Evolutionary conservation across 1,140 invertebrate genomes (phyloP), one percentile per base, ranked within the genome.

Genomic region (Telenomus remus): DNA sequence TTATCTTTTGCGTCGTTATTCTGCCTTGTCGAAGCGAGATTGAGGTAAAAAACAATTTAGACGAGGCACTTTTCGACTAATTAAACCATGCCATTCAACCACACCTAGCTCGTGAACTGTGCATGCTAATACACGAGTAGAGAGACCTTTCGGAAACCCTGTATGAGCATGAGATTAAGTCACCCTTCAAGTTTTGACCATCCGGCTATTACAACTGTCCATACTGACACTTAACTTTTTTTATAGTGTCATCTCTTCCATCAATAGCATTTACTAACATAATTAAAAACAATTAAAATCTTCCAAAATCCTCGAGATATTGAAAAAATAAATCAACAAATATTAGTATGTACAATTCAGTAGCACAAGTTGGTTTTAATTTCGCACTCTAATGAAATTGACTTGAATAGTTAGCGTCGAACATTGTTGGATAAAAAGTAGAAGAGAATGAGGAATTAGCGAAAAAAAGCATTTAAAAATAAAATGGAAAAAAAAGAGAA

Each of bases 61-160:
- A 60, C 76, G 51, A 80, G 76, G 76, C 63, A 72, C 79, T 78
- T 79, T 76, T 75, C 56, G 69, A 63, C 59, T 79, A 79, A 81
- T 83, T 79, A 76, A 78, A 78, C 68, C 54, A 47, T 55, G 46
- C 49, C 47, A 69, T 73, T 57, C 46, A 69, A 56, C 50, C 57
- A 66, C 64, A 57, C 61, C 63, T 72, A 79, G 35, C 66, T 66
- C 51, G 65, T 57, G 63, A 74, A 79, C 55, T 74, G 71, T 73
- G 71, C 68, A 54, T 47, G 47, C 59, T 65, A 56, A 68, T 76
- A 71, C 44, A 66, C 46, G 49, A 27, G 19, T 68, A 75, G 69
- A 39, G 56, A 55, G 50, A 66, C 43, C 19, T 43, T 19, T 35
- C 66, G 35, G 54, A 68, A 74, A 49, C 59, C 74, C 47, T 69